Base-by-base conservation (phyloP, 2,113 vertebrate species). In the Ivindomyrus marchei region DNA sequence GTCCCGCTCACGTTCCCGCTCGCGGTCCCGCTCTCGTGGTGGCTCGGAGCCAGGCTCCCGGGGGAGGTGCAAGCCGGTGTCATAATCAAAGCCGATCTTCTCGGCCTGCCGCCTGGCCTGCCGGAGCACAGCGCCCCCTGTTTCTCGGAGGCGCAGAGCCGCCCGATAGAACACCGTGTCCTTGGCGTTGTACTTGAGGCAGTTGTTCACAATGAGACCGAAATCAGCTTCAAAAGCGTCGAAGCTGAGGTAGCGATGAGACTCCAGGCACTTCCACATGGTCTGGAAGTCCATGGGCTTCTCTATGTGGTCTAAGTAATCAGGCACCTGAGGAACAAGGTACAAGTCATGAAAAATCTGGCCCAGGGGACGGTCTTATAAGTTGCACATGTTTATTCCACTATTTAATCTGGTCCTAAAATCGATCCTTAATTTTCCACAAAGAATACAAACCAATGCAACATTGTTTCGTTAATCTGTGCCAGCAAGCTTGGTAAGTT, bases 251-350 rank as follows among this genome's bases (percentile, higher is more conserved):
- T 99, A 99, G 92, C 96, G 97, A 92, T 99, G 98, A 77, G 97
- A 97, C 94, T 99, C 98, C 92, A 99, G 95, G 91, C 97, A 96
- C 92, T 97, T 97, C 95, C 98, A 99, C 98, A 99, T 99, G 74
- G 98, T 99, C 96, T 98, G 97, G 94, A 99, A 99, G 93, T 99
- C 98, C 98, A 99, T 99, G 0, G 98, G 98, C 89, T 98, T 98
- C 95, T 99, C 98, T 91, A 99, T 99, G 92, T 99, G 98, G 94
- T 99, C 98, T 93, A 99, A 94, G 92, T 99, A 99, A 94, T 99
- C 98, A 7, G 98, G 98, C 47, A 99, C 98, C 98, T 99, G 15
- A 42, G 50, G 10, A 52, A 62, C 11, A 53, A 46, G n/a, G 27
- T 13, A 70, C 62, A 70, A 13, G 58, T 13, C 10, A 11, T 11